phyloP scores from a whole-genome alignment of 2,888 invertebrate genomes.

The Agrochola circellaris region DNA sequence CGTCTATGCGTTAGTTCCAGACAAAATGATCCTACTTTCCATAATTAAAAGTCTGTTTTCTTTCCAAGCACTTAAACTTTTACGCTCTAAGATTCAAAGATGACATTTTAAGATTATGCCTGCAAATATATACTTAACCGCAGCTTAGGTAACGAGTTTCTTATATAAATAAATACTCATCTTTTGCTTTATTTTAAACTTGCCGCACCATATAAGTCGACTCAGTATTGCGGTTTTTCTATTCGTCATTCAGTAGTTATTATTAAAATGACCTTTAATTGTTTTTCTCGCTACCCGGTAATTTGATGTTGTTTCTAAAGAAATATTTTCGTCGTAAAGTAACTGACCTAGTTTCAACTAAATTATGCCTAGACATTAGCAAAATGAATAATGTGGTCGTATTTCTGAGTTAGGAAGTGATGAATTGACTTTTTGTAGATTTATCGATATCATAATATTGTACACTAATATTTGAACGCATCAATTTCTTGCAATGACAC shows the following conservation, averaged over 20 bases:
- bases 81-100: conserved; percentile 44
- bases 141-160: conserved; percentile 50
- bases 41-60: conserved; percentile 49
- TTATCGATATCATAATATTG: conserved; percentile 57
- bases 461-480: conserved; percentile 63
- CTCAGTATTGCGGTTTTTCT: conserved; percentile 65
- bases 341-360: conserved; percentile 70
- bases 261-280: conserved; percentile 65
- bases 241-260: conserved; percentile 66
- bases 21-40: conserved; percentile 28
- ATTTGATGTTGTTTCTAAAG: conserved; percentile 65
- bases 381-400: conserved; percentile 63
- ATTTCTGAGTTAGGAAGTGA: conserved; percentile 50
- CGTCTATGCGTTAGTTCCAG: background rate
- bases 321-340: conserved; percentile 68
- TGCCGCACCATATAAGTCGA: conserved; percentile 64
- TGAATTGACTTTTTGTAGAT: conserved; percentile 45
- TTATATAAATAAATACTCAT: conserved; percentile 56
- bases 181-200: conserved; percentile 58
- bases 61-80: conserved; percentile 39
- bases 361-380: conserved; percentile 62
- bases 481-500: conserved; percentile 74
- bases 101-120: conserved; percentile 38
- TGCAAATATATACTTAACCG: conserved; percentile 47
- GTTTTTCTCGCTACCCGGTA: conserved; percentile 69